Evolutionary conservation across 30 jellyfish, hydroid and myxozoan genomes (phyloP).

Genomic region (Turritopsis dohrnii): DNA sequence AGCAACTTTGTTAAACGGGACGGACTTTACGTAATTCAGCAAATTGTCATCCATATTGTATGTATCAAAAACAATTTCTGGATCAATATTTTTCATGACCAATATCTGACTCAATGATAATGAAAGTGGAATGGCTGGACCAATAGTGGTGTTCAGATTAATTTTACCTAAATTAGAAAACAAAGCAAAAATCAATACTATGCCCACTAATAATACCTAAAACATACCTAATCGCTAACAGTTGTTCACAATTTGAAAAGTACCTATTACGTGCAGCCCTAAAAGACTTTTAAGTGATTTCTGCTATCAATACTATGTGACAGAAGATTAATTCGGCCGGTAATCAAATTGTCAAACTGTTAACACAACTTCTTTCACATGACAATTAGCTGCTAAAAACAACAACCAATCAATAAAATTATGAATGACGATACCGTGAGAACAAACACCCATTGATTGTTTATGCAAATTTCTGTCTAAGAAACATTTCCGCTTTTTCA

Average conservation of each 20-base stretch:
- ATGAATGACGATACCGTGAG: neutral
- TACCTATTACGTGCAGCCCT: no score
- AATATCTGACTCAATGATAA: neutral
- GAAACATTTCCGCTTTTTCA: neutral
- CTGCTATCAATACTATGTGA: no score
- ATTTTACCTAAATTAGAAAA: neutral
- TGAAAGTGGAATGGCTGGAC: neutral
- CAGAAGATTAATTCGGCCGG: no score
- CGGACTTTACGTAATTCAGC: neutral
- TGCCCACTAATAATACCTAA: neutral
- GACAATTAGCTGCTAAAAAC: no score
- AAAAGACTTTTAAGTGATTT: no score
- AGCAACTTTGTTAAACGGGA: neutral
- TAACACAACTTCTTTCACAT: no score
- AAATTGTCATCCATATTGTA: neutral
- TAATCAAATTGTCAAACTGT: no score
- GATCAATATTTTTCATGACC: neutral
- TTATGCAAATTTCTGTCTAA: neutral
- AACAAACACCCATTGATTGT: neutral
- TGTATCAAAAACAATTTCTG: neutral
- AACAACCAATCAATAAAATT: no score
- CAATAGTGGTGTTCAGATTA: neutral
- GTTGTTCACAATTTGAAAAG: no score
- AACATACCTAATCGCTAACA: no score
- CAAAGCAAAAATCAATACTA: neutral